Percentiles rank a stretch among this genome's conserved stretches.
Evolutionary conservation across 2,113 vertebrate species (phyloP).

Genomic region (pig (Sus scrofa)): T2T-Sscrofa CM000817.6:135937501-135938000

Average conservation of each 20-base stretch:
- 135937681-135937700: conserved; percentile 72
- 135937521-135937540: not conserved
- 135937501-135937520: not conserved
- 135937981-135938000: conserved; percentile 16
- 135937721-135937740: conserved; percentile 30
- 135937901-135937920: conserved; percentile 80
- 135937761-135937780: conserved; percentile 73
- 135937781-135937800: conserved; percentile 70
- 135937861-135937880: conserved; percentile 78
- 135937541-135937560: conserved; percentile 21
- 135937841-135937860: conserved; percentile 78
- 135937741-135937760: conserved; percentile 60
- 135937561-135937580: not conserved
- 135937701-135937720: conserved; percentile 44
- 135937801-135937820: conserved; percentile 75
- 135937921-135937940: conserved; percentile 74
- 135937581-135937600: conserved; percentile 7
- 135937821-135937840: conserved; percentile 66
- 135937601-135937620: not conserved
- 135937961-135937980: conserved; percentile 36
- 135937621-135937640: not conserved
- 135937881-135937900: conserved; percentile 68
- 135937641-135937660: not conserved
- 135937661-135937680: not conserved
- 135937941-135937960: conserved; percentile 60